These are phyloP conservation scores for Noctua janthina DNA, from an alignment of 2,888 invertebrate genomes.

Conservation along the genomic window DNA sequence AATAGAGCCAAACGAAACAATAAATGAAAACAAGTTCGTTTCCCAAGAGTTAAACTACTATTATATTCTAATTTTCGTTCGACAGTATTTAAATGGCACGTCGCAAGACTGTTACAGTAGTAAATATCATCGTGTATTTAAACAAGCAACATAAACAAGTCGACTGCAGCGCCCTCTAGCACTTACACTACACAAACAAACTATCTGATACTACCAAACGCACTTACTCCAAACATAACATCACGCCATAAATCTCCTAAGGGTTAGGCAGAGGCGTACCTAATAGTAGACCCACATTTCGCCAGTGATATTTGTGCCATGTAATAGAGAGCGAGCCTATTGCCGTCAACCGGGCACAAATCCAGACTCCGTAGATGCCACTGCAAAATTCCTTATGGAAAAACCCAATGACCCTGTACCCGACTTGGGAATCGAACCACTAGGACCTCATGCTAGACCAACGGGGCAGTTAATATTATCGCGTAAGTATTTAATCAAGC, in stretches of 20 bases:
- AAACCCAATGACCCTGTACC: neutral
- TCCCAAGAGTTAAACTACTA: neutral
- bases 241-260: neutral
- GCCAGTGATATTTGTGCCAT: too few species aligned
- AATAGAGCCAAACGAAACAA: neutral
- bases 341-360: neutral
- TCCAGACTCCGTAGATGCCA: neutral
- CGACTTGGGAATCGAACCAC: neutral
- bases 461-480: neutral
- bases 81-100: neutral
- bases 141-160: neutral
- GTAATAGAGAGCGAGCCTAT: too few species aligned
- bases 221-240: neutral
- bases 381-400: neutral
- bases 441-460: neutral
- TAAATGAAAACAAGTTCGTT: neutral
- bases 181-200: constrained; percentile 10
- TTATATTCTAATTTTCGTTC: neutral
- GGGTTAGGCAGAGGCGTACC: neutral
- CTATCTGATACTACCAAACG: neutral
- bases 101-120: neutral
- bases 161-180: constrained; percentile 4
- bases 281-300: neutral
- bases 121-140: neutral
- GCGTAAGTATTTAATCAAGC: constrained; percentile 1